Percentiles rank a stretch among this genome's conserved stretches.
Evolutionary conservation across 2,113 vertebrate genomes (phyloP).

Genomic region (Gadus chalcogrammus): DNA sequence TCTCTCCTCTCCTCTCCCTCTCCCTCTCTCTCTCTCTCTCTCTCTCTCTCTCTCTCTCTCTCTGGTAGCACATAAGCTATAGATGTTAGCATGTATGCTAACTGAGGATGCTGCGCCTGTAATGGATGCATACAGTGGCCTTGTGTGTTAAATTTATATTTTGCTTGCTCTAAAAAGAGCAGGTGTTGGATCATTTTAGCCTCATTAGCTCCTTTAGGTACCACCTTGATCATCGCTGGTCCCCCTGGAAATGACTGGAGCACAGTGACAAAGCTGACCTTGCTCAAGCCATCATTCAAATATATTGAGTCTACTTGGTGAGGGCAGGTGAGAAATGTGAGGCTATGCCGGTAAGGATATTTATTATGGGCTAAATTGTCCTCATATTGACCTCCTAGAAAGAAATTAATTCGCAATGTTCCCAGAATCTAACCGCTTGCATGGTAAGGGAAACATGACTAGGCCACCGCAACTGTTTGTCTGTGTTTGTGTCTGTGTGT

Average conservation of each 20-base stretch:
- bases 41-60: no score
- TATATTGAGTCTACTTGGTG: conserved; percentile 64
- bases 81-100: no score
- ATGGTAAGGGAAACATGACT: conserved; percentile 3
- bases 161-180: not conserved
- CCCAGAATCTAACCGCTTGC: conserved; percentile 24
- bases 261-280: conserved; percentile 66
- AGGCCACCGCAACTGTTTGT: conserved; percentile 2
- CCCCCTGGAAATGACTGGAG: conserved; percentile 49
- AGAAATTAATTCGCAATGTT: conserved; percentile 56
- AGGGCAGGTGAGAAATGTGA: conserved; percentile 72
- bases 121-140: no score
- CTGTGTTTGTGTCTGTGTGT: not conserved
- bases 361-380: conserved; percentile 67
- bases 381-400: conserved; percentile 69
- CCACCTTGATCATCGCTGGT: conserved; percentile 28
- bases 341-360: conserved; percentile 59
- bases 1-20: no score
- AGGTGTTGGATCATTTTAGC: conserved; percentile 36
- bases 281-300: conserved; percentile 69
- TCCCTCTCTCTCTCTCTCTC: no score
- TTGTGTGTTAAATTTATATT: conserved; percentile 25
- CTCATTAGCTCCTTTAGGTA: conserved; percentile 34
- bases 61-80: no score
- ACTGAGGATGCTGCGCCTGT: no score